Percentiles rank a stretch among this genome's conserved stretches.
These are phyloP conservation scores for Coregonus ussuriensis DNA, from an alignment of 2,797 vertebrate genomes.

Conservation along the genomic window DNA sequence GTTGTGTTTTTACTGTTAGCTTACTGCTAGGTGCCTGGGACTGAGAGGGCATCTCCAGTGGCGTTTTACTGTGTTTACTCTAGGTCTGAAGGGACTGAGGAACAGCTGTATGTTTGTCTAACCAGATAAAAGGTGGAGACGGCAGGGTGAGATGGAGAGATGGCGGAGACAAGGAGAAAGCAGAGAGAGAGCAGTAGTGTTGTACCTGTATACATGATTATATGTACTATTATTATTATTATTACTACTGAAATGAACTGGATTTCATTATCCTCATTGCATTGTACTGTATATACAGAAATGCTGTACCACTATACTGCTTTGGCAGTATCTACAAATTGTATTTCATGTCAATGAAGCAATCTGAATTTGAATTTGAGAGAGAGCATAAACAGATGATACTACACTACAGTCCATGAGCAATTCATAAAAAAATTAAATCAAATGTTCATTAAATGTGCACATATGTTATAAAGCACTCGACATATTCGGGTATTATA, in stretches of 20 bases:
- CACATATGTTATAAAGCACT: background rate
- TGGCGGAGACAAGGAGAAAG: background rate
- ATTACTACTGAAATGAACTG: too few species aligned
- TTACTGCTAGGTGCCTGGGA: background rate
- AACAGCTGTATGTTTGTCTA: conserved; percentile 19
- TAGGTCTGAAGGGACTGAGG: conserved; percentile 22
- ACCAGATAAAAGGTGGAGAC: conserved; percentile 33
- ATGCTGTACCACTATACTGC: too few species aligned
- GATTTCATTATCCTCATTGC: too few species aligned
- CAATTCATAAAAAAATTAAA: too few species aligned
- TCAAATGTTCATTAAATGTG: background rate
- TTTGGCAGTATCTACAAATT: too few species aligned
- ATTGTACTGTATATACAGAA: too few species aligned
- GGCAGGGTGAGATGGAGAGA: background rate
- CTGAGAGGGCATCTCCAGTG: background rate
- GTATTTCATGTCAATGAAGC: too few species aligned
- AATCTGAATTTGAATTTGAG: background rate
- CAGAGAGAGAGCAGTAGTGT: background rate
- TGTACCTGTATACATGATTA: too few species aligned
- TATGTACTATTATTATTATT: too few species aligned
- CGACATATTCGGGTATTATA: conserved; percentile 35
- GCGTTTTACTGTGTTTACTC: conserved; percentile 15
- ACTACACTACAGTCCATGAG: background rate
- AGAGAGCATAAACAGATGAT: background rate
- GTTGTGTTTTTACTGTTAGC: background rate